Percentiles rank a stretch among this genome's conserved stretches.
phyloP scores from a whole-genome alignment of 2,888 invertebrate genomes.

The Apodemia hepburni region DNA sequence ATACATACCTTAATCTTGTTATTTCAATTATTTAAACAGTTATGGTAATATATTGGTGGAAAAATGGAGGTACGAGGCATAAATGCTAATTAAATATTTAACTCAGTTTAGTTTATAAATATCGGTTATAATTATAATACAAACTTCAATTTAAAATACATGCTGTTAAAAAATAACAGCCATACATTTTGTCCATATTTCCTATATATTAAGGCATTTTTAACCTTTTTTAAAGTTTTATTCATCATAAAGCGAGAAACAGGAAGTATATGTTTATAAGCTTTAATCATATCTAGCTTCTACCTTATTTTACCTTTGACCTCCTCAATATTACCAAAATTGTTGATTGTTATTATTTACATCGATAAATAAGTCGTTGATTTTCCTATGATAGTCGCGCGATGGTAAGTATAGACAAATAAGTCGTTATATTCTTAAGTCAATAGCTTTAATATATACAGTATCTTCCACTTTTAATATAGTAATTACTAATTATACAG shows the following conservation, averaged over 20 bases:
- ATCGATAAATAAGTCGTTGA: constrained; percentile 36
- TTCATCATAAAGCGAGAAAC: too few species aligned
- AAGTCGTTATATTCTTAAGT: constrained; percentile 66
- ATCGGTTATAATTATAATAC: not conserved
- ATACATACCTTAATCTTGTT: constrained; percentile 32
- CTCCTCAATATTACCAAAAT: constrained; percentile 19
- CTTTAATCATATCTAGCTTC: too few species aligned
- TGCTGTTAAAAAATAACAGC: too few species aligned
- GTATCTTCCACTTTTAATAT: constrained; percentile 68
- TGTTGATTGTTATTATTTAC: constrained; percentile 34
- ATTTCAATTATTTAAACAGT: constrained; percentile 31
- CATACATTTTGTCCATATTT: too few species aligned
- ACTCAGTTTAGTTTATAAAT: too few species aligned
- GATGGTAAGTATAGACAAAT: constrained; percentile 35
- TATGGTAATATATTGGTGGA: not conserved
- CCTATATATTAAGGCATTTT: too few species aligned
- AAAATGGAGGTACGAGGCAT: not conserved
- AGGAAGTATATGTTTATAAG: too few species aligned
- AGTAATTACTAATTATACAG: constrained; percentile 45
- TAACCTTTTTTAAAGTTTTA: too few species aligned
- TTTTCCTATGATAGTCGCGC: constrained; percentile 38
- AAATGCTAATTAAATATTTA: not conserved
- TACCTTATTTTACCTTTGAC: not conserved
- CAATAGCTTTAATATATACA: constrained; percentile 77
- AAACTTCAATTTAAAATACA: too few species aligned